Conservation (phyloP, 1,140 invertebrate genomes). For the Gryon sp. region DNA sequence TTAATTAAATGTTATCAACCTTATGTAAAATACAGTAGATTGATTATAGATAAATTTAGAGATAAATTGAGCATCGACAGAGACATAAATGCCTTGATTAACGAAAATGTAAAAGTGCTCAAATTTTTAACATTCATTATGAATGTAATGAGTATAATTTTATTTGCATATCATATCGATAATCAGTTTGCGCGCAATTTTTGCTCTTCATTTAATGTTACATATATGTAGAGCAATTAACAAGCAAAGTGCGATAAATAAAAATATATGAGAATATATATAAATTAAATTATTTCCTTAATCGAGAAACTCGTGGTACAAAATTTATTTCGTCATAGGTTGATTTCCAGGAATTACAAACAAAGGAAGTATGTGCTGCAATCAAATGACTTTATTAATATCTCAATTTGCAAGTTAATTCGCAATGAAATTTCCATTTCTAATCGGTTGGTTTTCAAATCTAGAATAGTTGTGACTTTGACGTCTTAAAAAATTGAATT, state of each 20-base stretch:
- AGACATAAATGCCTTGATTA: constrained; percentile 16
- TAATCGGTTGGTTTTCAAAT: too few species aligned
- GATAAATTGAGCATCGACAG: constrained; percentile 7
- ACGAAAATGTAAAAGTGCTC: constrained; percentile 10
- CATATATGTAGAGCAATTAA: constrained; percentile 1
- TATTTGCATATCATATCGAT: constrained; percentile 33
- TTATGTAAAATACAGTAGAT: constrained; percentile 24
- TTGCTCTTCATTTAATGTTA: neutral
- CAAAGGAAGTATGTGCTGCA: neutral
- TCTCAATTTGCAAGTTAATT: too few species aligned
- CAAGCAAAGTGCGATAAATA: neutral
- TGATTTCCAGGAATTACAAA: neutral
- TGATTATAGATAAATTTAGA: constrained; percentile 32
- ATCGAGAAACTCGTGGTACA: neutral
- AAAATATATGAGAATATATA: neutral
- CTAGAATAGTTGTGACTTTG: too few species aligned
- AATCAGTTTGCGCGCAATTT: neutral
- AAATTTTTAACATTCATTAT: constrained; percentile 6
- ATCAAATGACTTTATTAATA: too few species aligned
- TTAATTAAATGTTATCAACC: constrained; percentile 38
- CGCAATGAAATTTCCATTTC: too few species aligned
- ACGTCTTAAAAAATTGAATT: too few species aligned
- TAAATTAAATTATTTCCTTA: constrained; percentile 2
- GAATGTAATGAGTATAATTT: neutral
- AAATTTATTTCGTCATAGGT: neutral